These are phyloP conservation scores for Aulostomus chinensis DNA, from an alignment of 2,797 vertebrate species.

Conservation along the genomic window DNA sequence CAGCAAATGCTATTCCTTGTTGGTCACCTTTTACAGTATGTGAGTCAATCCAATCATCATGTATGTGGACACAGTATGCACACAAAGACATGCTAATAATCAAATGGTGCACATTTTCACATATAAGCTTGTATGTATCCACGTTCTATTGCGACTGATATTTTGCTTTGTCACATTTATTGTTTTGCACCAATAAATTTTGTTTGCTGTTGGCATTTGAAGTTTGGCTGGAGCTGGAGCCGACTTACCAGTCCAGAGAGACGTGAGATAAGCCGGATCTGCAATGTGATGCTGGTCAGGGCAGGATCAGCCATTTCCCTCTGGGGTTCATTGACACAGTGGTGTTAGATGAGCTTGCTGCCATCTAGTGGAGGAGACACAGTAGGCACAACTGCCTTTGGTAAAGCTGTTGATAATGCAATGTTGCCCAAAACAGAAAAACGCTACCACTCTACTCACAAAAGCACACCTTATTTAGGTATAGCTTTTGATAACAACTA, in stretches of 20 bases:
- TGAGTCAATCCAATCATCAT: too few species aligned
- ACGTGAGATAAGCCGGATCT: slow-evolving; percentile 42
- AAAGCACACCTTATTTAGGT: too few species aligned
- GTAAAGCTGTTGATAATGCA: not conserved
- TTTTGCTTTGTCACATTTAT: not conserved
- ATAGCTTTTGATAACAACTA: too few species aligned
- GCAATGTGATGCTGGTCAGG: slow-evolving; percentile 30
- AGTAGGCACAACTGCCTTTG: slow-evolving; percentile 22
- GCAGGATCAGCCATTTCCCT: slow-evolving; percentile 8
- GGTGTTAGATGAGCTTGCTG: slow-evolving; percentile 37
- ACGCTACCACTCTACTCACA: too few species aligned
- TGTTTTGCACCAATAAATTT: not conserved
- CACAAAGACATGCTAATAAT: too few species aligned
- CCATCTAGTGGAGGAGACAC: slow-evolving; percentile 53
- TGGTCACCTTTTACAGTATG: too few species aligned
- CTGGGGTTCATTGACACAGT: not conserved
- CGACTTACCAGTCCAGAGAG: slow-evolving; percentile 24
- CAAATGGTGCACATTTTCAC: too few species aligned
- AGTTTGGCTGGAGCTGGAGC: slow-evolving; percentile 29
- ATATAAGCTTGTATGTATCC: too few species aligned
- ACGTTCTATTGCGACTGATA: too few species aligned
- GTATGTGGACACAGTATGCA: too few species aligned
- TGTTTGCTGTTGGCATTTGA: slow-evolving; percentile 9
- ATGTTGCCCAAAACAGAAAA: too few species aligned
- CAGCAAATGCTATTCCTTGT: too few species aligned